A percentile compares a stretch with the other conserved stretches of the same genome.
phyloP scores from a whole-genome alignment of 2,113 vertebrate species.

The Sminthopsis crassicaudata region DNA sequence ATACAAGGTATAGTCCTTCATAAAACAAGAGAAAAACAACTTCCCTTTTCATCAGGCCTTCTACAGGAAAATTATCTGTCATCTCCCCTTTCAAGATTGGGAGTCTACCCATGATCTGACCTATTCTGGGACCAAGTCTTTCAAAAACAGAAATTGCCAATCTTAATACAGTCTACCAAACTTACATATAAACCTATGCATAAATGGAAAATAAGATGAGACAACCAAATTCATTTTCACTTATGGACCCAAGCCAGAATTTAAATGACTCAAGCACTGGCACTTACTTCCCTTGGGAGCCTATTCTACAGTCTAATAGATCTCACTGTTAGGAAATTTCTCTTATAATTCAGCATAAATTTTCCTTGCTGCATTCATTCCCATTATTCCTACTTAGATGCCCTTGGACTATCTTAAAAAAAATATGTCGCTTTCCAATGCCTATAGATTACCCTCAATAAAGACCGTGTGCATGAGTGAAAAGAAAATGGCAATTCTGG shows the following conservation, averaged over 20 bases:
- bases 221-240: slow-evolving; percentile 71
- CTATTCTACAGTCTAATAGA: slow-evolving; percentile 64
- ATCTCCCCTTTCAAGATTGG: neutral
- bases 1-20: neutral
- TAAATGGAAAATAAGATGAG: slow-evolving; percentile 61
- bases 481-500: neutral
- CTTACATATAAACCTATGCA: slow-evolving; percentile 38
- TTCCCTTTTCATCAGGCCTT: neutral
- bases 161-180: neutral
- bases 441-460: neutral
- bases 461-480: neutral
- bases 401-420: slow-evolving; percentile 64
- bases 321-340: slow-evolving; percentile 61
- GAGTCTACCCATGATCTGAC: neutral
- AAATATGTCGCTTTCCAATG: neutral
- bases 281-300: slow-evolving; percentile 58
- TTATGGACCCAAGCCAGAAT: slow-evolving; percentile 60
- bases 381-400: slow-evolving; percentile 68
- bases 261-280: slow-evolving; percentile 59
- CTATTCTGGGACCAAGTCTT: neutral
- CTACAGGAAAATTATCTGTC: neutral
- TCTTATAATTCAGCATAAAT: slow-evolving; percentile 75
- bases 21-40: neutral
- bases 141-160: neutral
- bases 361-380: slow-evolving; percentile 71